These are phyloP conservation scores for Cynopterus sphinx DNA, from an alignment of 2,797 vertebrate genomes.

Conservation along the genomic window DNA sequence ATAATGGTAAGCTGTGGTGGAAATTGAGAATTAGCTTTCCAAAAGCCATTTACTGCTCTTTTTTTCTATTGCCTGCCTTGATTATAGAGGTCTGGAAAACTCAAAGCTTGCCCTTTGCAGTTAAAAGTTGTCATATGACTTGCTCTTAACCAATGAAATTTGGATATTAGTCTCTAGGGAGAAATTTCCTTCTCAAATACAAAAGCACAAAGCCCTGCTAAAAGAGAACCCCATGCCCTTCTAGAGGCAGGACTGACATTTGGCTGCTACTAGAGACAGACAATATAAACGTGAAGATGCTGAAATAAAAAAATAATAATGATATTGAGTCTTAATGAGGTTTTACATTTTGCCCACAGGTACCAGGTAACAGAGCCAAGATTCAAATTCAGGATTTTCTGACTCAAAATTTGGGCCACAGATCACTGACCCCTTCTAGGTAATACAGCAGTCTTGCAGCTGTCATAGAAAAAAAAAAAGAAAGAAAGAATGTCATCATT, in stretches of 20 bases:
- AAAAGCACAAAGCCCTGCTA: background rate
- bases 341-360: background rate
- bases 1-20: background rate
- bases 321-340: background rate
- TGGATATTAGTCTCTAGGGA: background rate
- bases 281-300: background rate
- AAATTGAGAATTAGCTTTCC: background rate
- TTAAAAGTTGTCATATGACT: background rate
- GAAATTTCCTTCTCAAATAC: background rate
- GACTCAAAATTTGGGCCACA: background rate
- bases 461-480: background rate
- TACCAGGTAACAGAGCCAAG: background rate
- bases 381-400: slow-evolving; percentile 21
- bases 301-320: background rate
- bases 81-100: background rate
- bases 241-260: background rate
- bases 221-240: background rate
- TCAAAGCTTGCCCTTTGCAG: too few species aligned
- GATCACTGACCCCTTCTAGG: background rate
- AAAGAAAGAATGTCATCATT: background rate
- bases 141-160: background rate
- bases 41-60: background rate
- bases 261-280: background rate
- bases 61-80: background rate
- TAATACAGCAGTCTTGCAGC: background rate